phyloP scores from a whole-genome alignment of 2,113 vertebrate genomes.

The Burhinus oedicnemus region DNA sequence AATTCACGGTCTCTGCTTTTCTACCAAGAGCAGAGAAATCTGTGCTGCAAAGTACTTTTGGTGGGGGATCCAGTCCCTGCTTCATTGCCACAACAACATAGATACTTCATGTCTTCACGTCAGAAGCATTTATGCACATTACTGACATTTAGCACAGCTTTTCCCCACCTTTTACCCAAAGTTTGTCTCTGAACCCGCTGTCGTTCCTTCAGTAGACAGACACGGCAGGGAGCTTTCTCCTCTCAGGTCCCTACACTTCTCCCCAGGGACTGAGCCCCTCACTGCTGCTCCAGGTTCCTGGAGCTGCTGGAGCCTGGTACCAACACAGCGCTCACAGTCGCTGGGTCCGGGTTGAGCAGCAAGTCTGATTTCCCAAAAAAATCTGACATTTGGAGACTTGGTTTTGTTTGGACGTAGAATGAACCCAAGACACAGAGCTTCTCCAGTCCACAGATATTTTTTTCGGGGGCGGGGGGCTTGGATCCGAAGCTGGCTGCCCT shows the following conservation, averaged over 20 bases:
- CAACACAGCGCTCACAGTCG: accelerated
- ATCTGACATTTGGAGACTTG: background rate
- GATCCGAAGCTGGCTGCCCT: background rate
- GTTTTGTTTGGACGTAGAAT: background rate
- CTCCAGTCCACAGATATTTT: background rate
- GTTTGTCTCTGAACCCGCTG: background rate
- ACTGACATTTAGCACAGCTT: background rate
- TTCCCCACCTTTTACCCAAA: background rate
- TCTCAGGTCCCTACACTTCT: background rate
- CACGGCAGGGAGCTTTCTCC: background rate
- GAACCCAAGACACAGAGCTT: background rate
- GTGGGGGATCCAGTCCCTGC: background rate
- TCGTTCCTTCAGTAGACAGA: background rate
- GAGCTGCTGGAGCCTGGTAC: background rate
- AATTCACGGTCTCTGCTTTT: background rate
- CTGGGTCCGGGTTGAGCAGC: background rate
- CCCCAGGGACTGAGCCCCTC: background rate
- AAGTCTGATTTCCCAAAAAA: background rate
- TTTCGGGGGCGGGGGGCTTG: background rate
- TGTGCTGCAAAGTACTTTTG: background rate
- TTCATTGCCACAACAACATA: background rate
- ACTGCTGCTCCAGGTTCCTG: background rate
- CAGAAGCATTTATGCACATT: background rate
- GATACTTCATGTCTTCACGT: background rate
- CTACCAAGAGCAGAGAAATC: background rate